A percentile compares a stretch with the other conserved stretches of the same genome.
Evolutionary conservation across 2,888 invertebrate species (phyloP).

Genomic region (Lysandra coridon): DNA sequence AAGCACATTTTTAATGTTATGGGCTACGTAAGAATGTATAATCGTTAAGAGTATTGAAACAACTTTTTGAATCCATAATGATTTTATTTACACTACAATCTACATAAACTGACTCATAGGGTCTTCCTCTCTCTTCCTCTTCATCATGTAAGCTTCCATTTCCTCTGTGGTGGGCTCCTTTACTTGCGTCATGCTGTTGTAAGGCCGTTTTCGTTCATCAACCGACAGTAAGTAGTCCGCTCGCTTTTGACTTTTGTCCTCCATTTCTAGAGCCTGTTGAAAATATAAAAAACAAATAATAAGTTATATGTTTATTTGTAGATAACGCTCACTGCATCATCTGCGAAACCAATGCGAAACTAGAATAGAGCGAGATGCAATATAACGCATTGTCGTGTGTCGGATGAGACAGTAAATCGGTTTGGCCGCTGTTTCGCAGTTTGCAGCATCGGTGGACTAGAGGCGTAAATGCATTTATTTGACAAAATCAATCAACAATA

Average conservation of each 20-base stretch:
- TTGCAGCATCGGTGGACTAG: too few species aligned
- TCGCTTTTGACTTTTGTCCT: conserved; percentile 81
- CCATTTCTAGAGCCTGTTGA: conserved; percentile 81
- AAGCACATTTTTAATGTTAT: too few species aligned
- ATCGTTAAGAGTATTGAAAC: not conserved
- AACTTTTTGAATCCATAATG: not conserved
- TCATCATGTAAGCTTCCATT: conserved; percentile 95
- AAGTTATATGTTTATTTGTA: too few species aligned
- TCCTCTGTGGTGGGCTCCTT: conserved; percentile 95
- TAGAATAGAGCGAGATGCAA: too few species aligned
- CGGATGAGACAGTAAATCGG: too few species aligned
- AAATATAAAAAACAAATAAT: conserved; percentile 15
- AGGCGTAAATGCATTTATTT: too few species aligned
- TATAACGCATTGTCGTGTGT: too few species aligned
- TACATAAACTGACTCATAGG: conserved; percentile 92
- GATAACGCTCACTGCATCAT: too few species aligned
- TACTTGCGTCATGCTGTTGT: conserved; percentile 93
- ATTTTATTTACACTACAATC: not conserved
- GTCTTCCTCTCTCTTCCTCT: conserved; percentile 91
- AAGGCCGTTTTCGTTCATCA: conserved; percentile 95
- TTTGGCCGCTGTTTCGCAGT: too few species aligned
- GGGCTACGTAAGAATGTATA: too few species aligned
- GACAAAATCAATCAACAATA: not conserved
- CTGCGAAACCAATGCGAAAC: too few species aligned
- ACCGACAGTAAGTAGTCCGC: conserved; percentile 84